Base-by-base conservation (phyloP, 2,797 vertebrate genomes). In the Hylomyscus alleni region DNA sequence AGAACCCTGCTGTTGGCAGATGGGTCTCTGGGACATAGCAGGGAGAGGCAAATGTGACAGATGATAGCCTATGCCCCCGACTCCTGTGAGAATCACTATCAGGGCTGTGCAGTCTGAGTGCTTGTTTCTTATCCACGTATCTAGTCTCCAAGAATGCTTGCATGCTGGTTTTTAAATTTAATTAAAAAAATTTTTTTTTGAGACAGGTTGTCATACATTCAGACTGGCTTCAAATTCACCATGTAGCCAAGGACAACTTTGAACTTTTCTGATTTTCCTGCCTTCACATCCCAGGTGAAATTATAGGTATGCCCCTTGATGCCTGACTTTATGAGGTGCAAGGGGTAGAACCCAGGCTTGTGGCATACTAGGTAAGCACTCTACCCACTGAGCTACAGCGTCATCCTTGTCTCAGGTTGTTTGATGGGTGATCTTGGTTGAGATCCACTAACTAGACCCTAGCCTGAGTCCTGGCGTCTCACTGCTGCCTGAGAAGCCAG, bases 381-480 rank as follows among this genome's bases (percentile, higher is more conserved):
- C n/a, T 40, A 82, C n/a, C 80, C 26, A 31, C 24, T 31, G 81
- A 44, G 29, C 2, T 65, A 47, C 12, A 31, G 29, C 40, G 20
- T 29, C 82, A 34, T 40, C 56, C 24, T 58, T 82, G 80, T 40
- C 24, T 26, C 54, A 40, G 80, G 17, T 6, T 29, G 26, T 56
- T 47, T 89, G 54, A 56, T 17, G 31, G 44, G 4, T 2, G 1
- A 14, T 69, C 44, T 65, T 47, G 6, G 50, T 73, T 47, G 62
- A 94, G 62, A 92, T 6, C 54, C 44, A 37, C 34, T 56, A 56
- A 10, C 56, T 0, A 24, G 26, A 40, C 14, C 15, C 19, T 44
- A 65, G 56, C 17, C 40, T 1, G 6, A 40, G 31, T 56, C n/a
- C 54, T 4, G 4, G 0, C 0, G 31, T 40, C 14, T 67, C 22